Conservation (phyloP, 2,113 vertebrate genomes). For the Megaleporinus macrocephalus region DNA sequence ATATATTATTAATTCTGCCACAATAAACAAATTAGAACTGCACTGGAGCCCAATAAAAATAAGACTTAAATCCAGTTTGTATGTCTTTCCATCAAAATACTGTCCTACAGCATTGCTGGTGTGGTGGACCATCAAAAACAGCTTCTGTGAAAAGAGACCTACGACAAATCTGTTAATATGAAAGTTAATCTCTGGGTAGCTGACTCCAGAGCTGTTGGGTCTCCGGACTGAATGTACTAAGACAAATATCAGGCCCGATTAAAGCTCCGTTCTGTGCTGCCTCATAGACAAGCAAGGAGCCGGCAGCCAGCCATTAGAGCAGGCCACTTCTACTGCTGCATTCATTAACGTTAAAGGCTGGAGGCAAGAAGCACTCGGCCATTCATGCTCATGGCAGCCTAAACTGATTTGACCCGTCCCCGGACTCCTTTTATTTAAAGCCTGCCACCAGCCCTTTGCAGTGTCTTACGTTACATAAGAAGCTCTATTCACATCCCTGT, state of each 20-base stretch:
- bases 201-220: too few relatives aligned
- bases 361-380: neutral
- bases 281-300: neutral
- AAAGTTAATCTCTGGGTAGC: too few relatives aligned
- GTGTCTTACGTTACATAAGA: constrained; percentile 1
- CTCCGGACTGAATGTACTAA: too few relatives aligned
- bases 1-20: too few relatives aligned
- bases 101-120: too few relatives aligned
- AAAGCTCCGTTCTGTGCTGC: neutral
- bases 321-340: neutral
- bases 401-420: neutral
- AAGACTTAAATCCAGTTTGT: too few relatives aligned
- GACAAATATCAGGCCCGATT: neutral
- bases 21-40: too few relatives aligned
- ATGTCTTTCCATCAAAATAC: too few relatives aligned
- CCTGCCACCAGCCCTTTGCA: constrained; percentile 54
- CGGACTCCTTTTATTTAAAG: constrained; percentile 53
- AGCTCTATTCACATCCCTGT: constrained; percentile 4
- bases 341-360: neutral
- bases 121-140: too few relatives aligned
- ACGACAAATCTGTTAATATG: too few relatives aligned
- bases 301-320: neutral
- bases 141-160: too few relatives aligned
- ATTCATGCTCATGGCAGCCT: neutral
- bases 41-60: too few relatives aligned